Evolutionary conservation across 2,888 invertebrate species (phyloP).

Genomic region (Nemotelus pantherinus): DNA sequence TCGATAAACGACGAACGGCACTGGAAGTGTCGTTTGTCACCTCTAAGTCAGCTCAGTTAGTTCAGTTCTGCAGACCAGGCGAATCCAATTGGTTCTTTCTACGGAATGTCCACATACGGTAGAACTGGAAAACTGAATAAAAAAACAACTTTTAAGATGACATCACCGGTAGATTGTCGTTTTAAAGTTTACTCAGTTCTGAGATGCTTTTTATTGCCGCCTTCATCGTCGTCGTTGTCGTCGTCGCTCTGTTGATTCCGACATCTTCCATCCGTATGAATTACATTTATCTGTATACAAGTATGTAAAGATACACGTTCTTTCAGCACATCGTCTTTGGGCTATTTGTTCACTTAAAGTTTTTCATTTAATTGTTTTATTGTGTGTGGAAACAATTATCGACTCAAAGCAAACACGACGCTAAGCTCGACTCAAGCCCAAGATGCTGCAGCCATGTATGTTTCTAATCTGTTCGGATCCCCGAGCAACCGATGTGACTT

Average conservation of each 20-base stretch:
- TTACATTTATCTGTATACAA: no score
- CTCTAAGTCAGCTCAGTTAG: no score
- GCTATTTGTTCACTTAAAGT: slow-evolving; percentile 2
- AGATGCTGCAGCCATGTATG: background rate
- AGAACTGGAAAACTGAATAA: background rate
- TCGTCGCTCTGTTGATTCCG: background rate
- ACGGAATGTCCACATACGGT: background rate
- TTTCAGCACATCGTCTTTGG: background rate
- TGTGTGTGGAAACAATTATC: slow-evolving; percentile 30
- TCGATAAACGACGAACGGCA: slow-evolving; percentile 5
- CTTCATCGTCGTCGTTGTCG: slow-evolving; percentile 7
- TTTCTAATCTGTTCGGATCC: no score
- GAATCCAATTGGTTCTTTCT: background rate
- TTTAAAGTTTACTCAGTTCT: background rate
- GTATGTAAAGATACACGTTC: no score
- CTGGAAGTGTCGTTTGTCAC: background rate
- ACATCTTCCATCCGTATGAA: no score
- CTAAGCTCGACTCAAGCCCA: background rate
- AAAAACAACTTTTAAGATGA: slow-evolving; percentile 23
- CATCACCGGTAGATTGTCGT: slow-evolving; percentile 28
- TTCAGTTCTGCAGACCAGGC: background rate
- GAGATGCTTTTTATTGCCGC: slow-evolving; percentile 19
- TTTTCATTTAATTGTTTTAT: slow-evolving; percentile 7
- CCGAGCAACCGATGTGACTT: no score
- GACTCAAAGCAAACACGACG: background rate